These are phyloP conservation scores for Gorsachius magnificus DNA, from an alignment of 2,797 vertebrate species.

Conservation along the genomic window DNA sequence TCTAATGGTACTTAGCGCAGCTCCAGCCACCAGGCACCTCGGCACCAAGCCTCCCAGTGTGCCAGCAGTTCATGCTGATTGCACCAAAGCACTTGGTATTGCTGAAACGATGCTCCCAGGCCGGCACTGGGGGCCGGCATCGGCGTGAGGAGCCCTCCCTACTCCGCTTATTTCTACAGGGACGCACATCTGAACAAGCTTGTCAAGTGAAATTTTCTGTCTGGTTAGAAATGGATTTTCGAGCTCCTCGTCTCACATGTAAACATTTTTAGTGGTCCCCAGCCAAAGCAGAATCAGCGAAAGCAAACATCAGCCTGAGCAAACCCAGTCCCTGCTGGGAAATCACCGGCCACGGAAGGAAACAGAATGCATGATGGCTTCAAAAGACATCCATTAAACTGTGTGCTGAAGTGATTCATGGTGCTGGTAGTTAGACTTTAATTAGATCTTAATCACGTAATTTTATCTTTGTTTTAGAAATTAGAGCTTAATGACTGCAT, in stretches of 20 bases:
- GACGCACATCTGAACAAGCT: background rate
- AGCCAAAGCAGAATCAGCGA: background rate
- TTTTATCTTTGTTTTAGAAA: constrained; percentile 47
- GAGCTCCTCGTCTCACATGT: background rate
- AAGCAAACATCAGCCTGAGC: constrained; percentile 13
- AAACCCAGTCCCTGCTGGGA: constrained; percentile 10
- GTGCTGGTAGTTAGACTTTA: constrained; percentile 14
- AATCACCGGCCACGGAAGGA: constrained; percentile 9
- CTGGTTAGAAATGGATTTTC: constrained; percentile 46
- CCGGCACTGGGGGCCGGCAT: background rate
- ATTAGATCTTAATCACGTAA: constrained; percentile 37
- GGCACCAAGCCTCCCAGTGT: accelerated
- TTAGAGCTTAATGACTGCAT: background rate
- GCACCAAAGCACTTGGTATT: background rate
- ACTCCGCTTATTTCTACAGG: background rate
- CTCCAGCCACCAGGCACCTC: background rate
- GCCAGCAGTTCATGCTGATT: background rate
- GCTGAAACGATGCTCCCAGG: background rate
- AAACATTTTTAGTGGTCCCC: constrained; percentile 30
- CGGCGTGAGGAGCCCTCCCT: background rate
- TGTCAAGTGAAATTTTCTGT: constrained; percentile 49
- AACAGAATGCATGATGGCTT: background rate
- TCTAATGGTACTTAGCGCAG: background rate
- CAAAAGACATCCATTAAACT: constrained; percentile 1
- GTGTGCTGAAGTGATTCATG: constrained; percentile 5